Evolutionary conservation across 2,797 vertebrate genomes (phyloP).

Genomic region (Typhlichthys eigenmanni): DNA sequence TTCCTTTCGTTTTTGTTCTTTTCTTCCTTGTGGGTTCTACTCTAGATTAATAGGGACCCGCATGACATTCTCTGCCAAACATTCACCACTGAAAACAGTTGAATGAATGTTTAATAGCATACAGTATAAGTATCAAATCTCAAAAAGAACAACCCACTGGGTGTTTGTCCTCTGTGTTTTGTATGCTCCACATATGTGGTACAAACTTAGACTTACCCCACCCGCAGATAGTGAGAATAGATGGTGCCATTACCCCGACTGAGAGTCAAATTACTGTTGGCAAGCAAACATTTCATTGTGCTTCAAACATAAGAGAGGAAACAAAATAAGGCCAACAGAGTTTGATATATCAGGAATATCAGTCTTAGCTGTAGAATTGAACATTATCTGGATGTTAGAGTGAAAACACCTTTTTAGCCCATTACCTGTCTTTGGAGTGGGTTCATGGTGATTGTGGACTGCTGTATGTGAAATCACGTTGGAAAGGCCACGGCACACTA

Average conservation of each 20-base stretch:
- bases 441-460: conserved; percentile 31
- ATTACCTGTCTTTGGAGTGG: conserved; percentile 45
- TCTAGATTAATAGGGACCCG: conserved; percentile 33
- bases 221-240: conserved; percentile 48
- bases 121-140: too few species aligned
- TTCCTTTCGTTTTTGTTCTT: conserved; percentile 18
- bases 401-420: conserved; percentile 32
- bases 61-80: conserved; percentile 15
- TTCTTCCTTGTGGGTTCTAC: conserved; percentile 14
- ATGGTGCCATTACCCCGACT: conserved; percentile 54
- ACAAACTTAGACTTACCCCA: conserved; percentile 22
- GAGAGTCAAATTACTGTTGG: conserved; percentile 41
- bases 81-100: neutral
- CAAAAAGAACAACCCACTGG: conserved; percentile 9
- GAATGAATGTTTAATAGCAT: too few species aligned
- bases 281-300: conserved; percentile 37
- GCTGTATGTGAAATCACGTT: conserved; percentile 50
- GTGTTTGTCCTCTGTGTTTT: conserved; percentile 33
- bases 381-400: conserved; percentile 47
- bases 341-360: neutral
- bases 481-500: conserved; percentile 65
- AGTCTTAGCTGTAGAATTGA: conserved; percentile 26
- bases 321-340: neutral
- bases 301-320: conserved; percentile 3
- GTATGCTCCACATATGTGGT: conserved; percentile 30